Base-by-base conservation (phyloP, 2,797 vertebrate genomes). In the Amblyopsis hoosieri region DNA sequence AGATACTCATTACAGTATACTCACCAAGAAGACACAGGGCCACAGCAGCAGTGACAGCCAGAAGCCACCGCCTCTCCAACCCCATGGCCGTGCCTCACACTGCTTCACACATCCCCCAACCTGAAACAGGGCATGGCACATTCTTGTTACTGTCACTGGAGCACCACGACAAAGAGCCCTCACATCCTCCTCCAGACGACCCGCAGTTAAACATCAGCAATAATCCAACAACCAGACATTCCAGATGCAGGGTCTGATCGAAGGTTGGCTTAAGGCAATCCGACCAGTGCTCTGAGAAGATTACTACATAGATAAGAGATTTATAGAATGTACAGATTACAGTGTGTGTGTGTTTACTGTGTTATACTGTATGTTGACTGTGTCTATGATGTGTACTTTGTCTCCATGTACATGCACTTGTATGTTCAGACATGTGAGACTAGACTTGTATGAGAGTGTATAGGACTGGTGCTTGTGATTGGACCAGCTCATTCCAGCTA, bases 61-160 rank as follows among this genome's bases (percentile, higher is more conserved):
- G 87, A 85, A 90, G 85, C 90, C 92, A 88, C 81, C 81, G 87
- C 84, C 85, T 87, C 86, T 90, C 87, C 85, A 79, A 84, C 90
- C 91, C 91, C 93, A 94, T 94, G 90, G 90, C 92, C 89, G 86
- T 83, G 68, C 71, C 79, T 93, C 92, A 92, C 87, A 82, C 89
- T 79, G 76, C 89, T 76, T 87, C 82, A 84, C 87, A 89, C 86
- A 93, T 90, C 82, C 80, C 86, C 85, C 76, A 61, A 88, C 87
- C 90, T 92, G 87, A 60, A 87, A 86, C 45, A 66, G 42, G 74
- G 70, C 47, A 80, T 11, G 72, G 71, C 62, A 82, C 76, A 81
- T 77, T 45, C 48, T 45, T 11, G 70, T 88, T 37, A 75, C 33
- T 60, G 12, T 10, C 70, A 60, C 10, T 72, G 70, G n/a, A 62